Conservation (phyloP, 2,888 invertebrate species). For the Ormyrus nitidulus region DNA sequence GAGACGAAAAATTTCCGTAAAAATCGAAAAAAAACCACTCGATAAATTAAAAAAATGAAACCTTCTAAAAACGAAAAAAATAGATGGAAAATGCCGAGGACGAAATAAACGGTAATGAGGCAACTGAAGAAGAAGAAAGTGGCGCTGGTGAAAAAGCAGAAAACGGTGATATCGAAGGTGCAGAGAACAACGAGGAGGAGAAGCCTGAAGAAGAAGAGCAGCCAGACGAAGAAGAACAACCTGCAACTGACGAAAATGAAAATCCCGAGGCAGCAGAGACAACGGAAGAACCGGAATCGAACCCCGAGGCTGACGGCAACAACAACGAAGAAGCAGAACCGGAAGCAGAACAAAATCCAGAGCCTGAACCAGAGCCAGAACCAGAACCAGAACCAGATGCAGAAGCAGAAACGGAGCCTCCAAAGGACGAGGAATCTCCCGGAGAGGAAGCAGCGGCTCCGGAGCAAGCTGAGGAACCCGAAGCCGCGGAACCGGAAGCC, state of each 20-base stretch:
- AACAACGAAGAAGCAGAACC: constrained; percentile 52
- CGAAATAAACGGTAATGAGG: constrained; percentile 57
- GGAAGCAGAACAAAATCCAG: constrained; percentile 40
- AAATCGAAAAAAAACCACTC: neutral
- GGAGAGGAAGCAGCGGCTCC: constrained; percentile 56
- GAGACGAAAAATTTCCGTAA: constrained; percentile 43
- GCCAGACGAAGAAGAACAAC: constrained; percentile 52
- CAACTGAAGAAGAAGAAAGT: constrained; percentile 33
- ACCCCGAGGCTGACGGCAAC: constrained; percentile 50
- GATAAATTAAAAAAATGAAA: neutral
- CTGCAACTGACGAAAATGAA: constrained; percentile 51
- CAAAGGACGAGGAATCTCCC: constrained; percentile 56
- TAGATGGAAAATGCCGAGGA: constrained; percentile 66
- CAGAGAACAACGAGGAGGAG: constrained; percentile 52
- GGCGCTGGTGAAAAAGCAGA: constrained; percentile 53
- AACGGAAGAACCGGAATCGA: constrained; percentile 60
- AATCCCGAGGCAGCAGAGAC: constrained; percentile 58
- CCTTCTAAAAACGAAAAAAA: constrained; percentile 51
- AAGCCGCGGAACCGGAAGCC: constrained; percentile 43
- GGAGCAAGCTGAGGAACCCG: constrained; percentile 50
- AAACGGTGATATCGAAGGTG: constrained; percentile 2
- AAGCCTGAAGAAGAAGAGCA: constrained; percentile 35
- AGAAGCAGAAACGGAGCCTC: constrained; percentile 54
- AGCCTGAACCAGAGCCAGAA: constrained; percentile 36
- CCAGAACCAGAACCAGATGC: constrained; percentile 50